Percentiles rank a stretch among this genome's conserved stretches.
phyloP scores from a whole-genome alignment of 1,140 invertebrate genomes.

The Leptopilina clavipes region DNA sequence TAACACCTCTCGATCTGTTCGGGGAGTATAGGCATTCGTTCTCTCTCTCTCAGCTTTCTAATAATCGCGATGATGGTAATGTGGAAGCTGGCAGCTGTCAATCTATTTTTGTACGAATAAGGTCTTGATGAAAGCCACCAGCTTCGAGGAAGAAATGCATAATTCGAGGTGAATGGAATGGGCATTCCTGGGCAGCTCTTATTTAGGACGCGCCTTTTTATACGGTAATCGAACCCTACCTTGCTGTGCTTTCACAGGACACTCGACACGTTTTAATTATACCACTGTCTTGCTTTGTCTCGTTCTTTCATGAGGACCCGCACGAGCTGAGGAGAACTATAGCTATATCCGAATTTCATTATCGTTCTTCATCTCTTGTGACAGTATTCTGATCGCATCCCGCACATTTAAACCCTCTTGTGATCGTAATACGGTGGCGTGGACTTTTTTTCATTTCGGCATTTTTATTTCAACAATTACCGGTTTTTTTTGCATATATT shows the following conservation, averaged over 20 bases:
- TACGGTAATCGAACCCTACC: constrained; percentile 61
- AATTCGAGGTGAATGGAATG: constrained; percentile 47
- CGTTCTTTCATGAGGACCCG: constrained; percentile 54
- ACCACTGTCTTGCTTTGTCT: constrained; percentile 62
- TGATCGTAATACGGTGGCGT: neutral
- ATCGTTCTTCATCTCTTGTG: constrained; percentile 38
- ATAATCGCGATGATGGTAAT: constrained; percentile 20
- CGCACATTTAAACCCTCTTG: constrained; percentile 23
- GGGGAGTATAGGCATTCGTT: neutral
- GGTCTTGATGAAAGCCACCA: constrained; percentile 51
- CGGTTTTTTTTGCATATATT: neutral
- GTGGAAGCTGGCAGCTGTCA: constrained; percentile 57
- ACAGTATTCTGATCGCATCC: neutral
- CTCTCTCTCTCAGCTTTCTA: neutral
- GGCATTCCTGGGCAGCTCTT: constrained; percentile 42
- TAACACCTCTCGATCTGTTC: constrained; percentile 51
- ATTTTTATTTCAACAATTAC: constrained; percentile 6
- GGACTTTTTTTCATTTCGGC: neutral
- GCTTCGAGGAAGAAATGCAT: constrained; percentile 38
- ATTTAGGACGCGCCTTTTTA: constrained; percentile 38
- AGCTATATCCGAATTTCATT: constrained; percentile 44
- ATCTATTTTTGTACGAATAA: constrained; percentile 59
- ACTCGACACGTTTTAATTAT: constrained; percentile 71
- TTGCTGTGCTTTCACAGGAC: constrained; percentile 56
- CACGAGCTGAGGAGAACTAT: constrained; percentile 48